phyloP scores from a whole-genome alignment of 2,888 invertebrate species.

The Latrodectus hesperus region DNA sequence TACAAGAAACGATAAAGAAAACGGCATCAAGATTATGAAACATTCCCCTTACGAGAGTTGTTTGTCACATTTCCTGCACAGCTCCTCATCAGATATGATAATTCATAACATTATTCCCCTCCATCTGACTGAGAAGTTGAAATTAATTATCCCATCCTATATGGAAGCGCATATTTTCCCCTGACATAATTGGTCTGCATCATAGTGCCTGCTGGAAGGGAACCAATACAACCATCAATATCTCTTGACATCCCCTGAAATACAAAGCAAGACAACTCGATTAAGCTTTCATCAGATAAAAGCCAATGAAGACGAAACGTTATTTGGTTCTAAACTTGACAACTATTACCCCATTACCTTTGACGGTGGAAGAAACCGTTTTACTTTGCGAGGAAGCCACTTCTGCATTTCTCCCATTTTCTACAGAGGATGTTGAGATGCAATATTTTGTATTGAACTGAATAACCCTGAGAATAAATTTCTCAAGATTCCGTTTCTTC shows the following conservation, averaged over 20 bases:
- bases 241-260: background rate
- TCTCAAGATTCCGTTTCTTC: too few species aligned
- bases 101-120: background rate
- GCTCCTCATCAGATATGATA: background rate
- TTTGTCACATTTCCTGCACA: too few species aligned
- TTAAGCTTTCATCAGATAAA: constrained; percentile 5
- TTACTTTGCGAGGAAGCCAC: too few species aligned
- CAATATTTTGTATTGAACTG: too few species aligned
- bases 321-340: background rate
- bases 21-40: too few species aligned
- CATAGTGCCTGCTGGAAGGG: background rate
- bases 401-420: too few species aligned
- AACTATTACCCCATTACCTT: background rate
- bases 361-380: background rate
- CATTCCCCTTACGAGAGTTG: too few species aligned
- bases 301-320: background rate
- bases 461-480: too few species aligned
- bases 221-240: constrained; percentile 1
- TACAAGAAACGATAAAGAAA: too few species aligned
- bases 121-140: background rate
- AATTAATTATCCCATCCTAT: background rate
- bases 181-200: background rate
- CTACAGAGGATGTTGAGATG: too few species aligned
- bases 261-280: constrained; percentile 3
- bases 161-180: background rate